Evolutionary conservation across 2,888 invertebrate species (phyloP).

Genomic region (Cantharis nigra): DNA sequence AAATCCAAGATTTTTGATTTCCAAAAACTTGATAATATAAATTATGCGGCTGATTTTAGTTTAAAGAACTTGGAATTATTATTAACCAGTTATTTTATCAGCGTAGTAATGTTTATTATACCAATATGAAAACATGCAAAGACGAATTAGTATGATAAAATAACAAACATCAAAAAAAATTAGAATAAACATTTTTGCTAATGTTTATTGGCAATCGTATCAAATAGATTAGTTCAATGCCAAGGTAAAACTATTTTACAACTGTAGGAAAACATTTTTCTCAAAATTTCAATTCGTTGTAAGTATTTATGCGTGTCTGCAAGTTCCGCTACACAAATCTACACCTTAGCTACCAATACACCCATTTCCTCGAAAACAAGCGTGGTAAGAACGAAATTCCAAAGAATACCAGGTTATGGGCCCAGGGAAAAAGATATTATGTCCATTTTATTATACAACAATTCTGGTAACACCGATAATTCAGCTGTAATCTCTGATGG

Average conservation of each 20-base stretch:
- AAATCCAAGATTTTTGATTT: too few relatives aligned
- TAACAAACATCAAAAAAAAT: not conserved
- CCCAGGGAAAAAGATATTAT: too few relatives aligned
- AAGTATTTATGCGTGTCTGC: not conserved
- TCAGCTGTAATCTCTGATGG: too few relatives aligned
- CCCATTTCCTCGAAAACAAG: too few relatives aligned
- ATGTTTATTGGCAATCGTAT: not conserved
- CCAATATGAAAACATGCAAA: not conserved
- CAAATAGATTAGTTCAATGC: not conserved
- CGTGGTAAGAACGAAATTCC: too few relatives aligned
- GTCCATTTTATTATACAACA: too few relatives aligned
- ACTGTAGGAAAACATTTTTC: not conserved
- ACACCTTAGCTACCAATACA: too few relatives aligned
- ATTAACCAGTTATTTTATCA: not conserved
- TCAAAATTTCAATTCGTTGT: not conserved
- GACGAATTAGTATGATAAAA: not conserved
- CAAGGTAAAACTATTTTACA: not conserved
- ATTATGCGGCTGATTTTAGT: not conserved
- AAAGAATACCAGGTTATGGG: too few relatives aligned
- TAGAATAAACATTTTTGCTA: not conserved
- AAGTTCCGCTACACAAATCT: too few relatives aligned
- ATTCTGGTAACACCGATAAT: too few relatives aligned
- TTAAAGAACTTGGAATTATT: too few relatives aligned
- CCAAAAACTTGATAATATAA: too few relatives aligned
- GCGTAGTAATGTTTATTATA: not conserved